These are phyloP conservation scores for Operophtera brumata DNA, from an alignment of 2,888 invertebrate genomes.

Conservation along the genomic window DNA sequence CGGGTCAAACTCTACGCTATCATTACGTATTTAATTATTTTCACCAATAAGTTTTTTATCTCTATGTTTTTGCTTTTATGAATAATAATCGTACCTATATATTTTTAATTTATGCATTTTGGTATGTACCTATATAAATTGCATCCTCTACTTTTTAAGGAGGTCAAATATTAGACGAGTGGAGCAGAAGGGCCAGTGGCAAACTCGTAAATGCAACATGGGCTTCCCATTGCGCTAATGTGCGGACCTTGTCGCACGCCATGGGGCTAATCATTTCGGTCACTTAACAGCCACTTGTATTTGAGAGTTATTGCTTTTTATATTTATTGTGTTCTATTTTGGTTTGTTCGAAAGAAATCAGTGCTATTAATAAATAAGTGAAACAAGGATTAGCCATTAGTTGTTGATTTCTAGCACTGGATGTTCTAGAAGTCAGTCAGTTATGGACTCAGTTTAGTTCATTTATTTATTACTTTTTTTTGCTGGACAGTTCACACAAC, in stretches of 20 bases:
- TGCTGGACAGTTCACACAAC: no score
- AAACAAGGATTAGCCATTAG: conserved; percentile 12
- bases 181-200: conserved; percentile 32
- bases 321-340: conserved; percentile 32
- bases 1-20: no score
- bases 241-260: conserved; percentile 62
- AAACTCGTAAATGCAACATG: conserved; percentile 55
- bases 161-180: conserved; percentile 26
- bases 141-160: no score
- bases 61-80: no score
- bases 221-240: conserved; percentile 62
- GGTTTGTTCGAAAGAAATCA: conserved; percentile 16
- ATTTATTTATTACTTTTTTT: no score
- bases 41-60: no score
- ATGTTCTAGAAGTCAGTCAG: no score
- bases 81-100: no score
- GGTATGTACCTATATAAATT: no score
- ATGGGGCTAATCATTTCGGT: conserved; percentile 64
- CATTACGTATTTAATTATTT: no score
- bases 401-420: neutral
- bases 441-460: no score
- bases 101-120: no score
- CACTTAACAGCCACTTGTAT: conserved; percentile 64
- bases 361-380: neutral
- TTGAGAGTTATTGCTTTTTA: conserved; percentile 51